Evolutionary conservation across 92 coral and sea anemone species (phyloP).

Genomic region (Anthopleura xanthogrammica): DNA sequence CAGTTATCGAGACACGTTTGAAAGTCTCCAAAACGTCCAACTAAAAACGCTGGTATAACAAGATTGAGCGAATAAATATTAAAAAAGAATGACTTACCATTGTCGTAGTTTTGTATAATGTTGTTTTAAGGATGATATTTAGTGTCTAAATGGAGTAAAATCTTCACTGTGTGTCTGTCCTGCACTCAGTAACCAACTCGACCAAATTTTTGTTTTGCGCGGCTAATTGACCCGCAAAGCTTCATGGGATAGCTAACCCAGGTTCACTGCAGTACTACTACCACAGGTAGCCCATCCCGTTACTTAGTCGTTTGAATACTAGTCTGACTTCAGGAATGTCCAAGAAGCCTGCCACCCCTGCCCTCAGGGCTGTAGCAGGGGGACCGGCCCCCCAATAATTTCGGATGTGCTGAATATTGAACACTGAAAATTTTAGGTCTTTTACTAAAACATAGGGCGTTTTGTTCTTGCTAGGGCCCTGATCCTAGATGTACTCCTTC

Average conservation of each 20-base stretch:
- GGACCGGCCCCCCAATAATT: no score
- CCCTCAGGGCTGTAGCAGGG: no score
- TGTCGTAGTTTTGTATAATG: background rate
- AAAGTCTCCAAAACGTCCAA: background rate
- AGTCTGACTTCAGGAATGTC: no score
- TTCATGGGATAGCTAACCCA: constrained; percentile 43
- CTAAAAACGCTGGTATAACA: background rate
- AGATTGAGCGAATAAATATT: background rate
- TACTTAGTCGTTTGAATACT: no score
- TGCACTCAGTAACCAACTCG: constrained; percentile 32
- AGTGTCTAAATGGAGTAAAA: constrained; percentile 14
- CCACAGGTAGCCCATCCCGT: constrained; percentile 33
- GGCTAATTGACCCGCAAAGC: constrained; percentile 49
- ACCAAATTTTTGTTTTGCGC: constrained; percentile 65
- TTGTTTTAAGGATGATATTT: background rate
- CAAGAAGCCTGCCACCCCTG: no score
- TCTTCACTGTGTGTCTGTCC: background rate
- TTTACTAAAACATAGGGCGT: no score
- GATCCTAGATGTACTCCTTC: no score
- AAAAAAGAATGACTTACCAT: constrained; percentile 11
- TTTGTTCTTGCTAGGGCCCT: no score
- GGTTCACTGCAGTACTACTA: background rate
- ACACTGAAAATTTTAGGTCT: no score
- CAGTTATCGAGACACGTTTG: constrained; percentile 28
- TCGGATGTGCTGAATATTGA: no score